Percentiles rank a stretch among this genome's conserved stretches.
These are phyloP conservation scores for Orbicella faveolata DNA, from an alignment of 64 coral and sea anemone genomes.

Conservation along the genomic window DNA sequence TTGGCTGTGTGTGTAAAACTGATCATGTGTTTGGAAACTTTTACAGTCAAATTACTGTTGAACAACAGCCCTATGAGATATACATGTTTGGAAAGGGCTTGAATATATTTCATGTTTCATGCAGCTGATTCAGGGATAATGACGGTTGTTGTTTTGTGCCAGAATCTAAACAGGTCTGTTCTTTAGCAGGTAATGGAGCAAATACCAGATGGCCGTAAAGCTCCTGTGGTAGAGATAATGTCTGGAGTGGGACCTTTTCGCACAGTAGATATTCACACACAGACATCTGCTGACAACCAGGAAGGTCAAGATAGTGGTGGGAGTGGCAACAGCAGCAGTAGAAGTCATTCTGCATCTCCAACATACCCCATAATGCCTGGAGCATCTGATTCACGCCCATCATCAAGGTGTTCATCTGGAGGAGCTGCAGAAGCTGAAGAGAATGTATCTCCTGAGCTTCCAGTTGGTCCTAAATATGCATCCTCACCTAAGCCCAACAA, in stretches of 20 bases:
- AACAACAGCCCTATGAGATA: no score
- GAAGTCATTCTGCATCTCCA: slow-evolving; percentile 91
- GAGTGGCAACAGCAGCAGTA: slow-evolving; percentile 70
- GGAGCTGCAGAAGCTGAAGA: slow-evolving; percentile 51
- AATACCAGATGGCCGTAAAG: slow-evolving; percentile 82
- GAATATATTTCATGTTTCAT: no score
- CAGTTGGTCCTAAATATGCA: slow-evolving; percentile 78
- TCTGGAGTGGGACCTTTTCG: slow-evolving; percentile 53
- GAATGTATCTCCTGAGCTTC: slow-evolving; percentile 70
- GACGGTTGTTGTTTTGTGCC: no score
- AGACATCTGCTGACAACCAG: slow-evolving; percentile 63
- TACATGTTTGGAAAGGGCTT: no score
- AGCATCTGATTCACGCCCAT: slow-evolving; percentile 55
- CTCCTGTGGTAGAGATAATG: slow-evolving; percentile 72
- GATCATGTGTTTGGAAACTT: no score
- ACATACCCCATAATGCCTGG: slow-evolving; percentile 72
- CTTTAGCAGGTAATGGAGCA: slow-evolving; percentile 46
- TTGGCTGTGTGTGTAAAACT: no score
- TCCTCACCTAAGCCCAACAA: slow-evolving; percentile 97
- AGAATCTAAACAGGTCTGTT: not conserved
- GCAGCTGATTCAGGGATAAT: no score
- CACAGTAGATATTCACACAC: slow-evolving; percentile 81
- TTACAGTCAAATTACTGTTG: no score
- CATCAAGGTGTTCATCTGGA: slow-evolving; percentile 79
- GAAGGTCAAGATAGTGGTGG: slow-evolving; percentile 77